A percentile compares a stretch with the other conserved stretches of the same genome.
Conservation (phyloP, 2,797 vertebrate species). For the Phoxinus dragarum region DNA sequence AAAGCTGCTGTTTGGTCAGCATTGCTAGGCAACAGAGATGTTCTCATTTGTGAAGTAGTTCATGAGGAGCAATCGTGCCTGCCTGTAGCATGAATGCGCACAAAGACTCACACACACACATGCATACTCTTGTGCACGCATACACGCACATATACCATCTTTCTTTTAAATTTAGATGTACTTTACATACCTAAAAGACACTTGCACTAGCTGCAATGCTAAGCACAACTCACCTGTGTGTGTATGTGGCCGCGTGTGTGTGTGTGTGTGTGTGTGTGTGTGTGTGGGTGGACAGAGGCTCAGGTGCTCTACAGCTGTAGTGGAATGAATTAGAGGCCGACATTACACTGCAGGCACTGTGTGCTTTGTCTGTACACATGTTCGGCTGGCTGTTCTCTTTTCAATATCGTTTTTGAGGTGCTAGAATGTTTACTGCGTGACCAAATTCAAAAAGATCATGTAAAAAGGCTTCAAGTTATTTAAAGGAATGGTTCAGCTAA, state of each 20-base stretch:
- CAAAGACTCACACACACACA: slow-evolving; percentile 49
- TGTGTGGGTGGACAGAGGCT: slow-evolving; percentile 48
- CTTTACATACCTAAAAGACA: slow-evolving; percentile 20
- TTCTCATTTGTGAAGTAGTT: slow-evolving; percentile 78
- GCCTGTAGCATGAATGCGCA: slow-evolving; percentile 72
- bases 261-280: slow-evolving; percentile 26
- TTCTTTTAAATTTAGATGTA: slow-evolving; percentile 26
- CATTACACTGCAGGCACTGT: slow-evolving; percentile 41
- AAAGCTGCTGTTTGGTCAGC: slow-evolving; percentile 79
- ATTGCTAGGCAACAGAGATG: slow-evolving; percentile 81
- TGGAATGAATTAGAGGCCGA: slow-evolving; percentile 48
- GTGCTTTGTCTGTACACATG: slow-evolving; percentile 33
- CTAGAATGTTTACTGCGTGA: not conserved
- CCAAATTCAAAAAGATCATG: not conserved
- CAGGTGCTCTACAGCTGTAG: slow-evolving; percentile 52
- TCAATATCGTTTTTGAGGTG: slow-evolving; percentile 15
- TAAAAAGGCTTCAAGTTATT: not conserved
- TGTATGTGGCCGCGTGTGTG: slow-evolving; percentile 8
- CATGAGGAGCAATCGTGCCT: slow-evolving; percentile 78
- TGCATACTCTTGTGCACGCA: slow-evolving; percentile 47
- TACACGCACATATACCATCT: slow-evolving; percentile 39
- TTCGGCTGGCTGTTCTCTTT: not conserved
- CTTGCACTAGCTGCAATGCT: slow-evolving; percentile 9
- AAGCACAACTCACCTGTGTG: slow-evolving; percentile 11
- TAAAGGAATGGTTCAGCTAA: not conserved